Evolutionary conservation across 2,797 vertebrate genomes (phyloP), one percentile per base, ranked within the genome.

Genomic region (Choloepus didactylus): DNA sequence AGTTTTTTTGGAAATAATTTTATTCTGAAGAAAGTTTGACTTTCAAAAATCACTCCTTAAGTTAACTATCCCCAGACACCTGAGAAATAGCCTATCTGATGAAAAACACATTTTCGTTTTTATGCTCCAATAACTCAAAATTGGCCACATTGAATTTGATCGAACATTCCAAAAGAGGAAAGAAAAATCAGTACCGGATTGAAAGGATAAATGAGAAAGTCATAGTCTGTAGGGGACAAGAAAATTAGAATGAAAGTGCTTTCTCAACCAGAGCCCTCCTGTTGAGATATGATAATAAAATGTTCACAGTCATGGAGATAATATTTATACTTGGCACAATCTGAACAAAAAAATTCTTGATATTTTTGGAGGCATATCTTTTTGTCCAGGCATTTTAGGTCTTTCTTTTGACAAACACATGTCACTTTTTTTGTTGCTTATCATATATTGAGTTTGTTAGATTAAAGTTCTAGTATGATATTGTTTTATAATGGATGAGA

Each of bases 101-200:
- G 75, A 87, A 93, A 76, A 83, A 44, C 44, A 44, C 1, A 35
- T 46, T 82, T 93, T 95, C 49, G 92, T 90, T 93, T 87, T 92
- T 94, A 90, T 96, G 84, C 69, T 95, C 72, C 49, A 67, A 46
- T 95, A 93, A 91, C 69, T 85, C 69, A 90, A 91, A 96, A 96
- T 96, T 75, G n/a, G 41, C 18, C 59, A 80, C 18, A n/a, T 19
- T 93, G 54, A 93, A 96, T 92, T 86, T 96, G 90, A 64, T 90
- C 44, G 92, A 93, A 77, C 10, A 81, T 83, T 90, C 41, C 75
- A 85, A 89, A 94, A 89, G 44, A 25, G 19, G 1, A 4, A 27
- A 9, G 69, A 91, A 89, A 87, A 79, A 79, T 76, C 44, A 92
- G 38, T 93, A 86, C 60, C 92, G 73, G 29, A 70, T 59, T 31